phyloP scores from a whole-genome alignment of 2,113 vertebrate species.

The Paraplagusia blochii region DNA sequence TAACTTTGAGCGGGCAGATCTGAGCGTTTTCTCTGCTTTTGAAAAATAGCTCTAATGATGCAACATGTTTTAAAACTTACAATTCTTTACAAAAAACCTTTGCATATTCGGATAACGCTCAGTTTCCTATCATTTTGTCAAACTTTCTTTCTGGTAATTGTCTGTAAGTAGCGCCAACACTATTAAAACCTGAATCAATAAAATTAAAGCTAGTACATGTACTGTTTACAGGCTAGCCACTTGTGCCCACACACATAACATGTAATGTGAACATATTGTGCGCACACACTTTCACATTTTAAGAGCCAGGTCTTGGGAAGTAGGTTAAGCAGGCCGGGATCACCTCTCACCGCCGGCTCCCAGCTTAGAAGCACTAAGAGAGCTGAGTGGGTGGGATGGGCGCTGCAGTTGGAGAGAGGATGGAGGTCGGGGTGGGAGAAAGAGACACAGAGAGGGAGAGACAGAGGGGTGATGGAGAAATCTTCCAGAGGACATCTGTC shows the following conservation, averaged over 20 bases:
- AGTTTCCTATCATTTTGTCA: too few species aligned
- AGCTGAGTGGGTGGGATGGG: constrained; percentile 35
- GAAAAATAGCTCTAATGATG: not conserved
- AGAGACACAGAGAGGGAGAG: not conserved
- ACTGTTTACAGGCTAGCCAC: too few species aligned
- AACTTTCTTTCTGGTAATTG: too few species aligned
- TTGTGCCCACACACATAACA: constrained; percentile 16
- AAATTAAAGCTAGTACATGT: not conserved
- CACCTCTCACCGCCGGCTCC: constrained; percentile 52
- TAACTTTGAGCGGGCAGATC: not conserved
- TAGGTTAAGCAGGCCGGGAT: constrained; percentile 66
- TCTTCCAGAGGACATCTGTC: constrained; percentile 68
- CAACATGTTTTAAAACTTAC: not conserved
- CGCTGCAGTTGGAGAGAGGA: constrained; percentile 40
- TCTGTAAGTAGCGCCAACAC: too few species aligned
- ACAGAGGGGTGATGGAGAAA: constrained; percentile 40
- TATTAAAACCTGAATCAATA: not conserved
- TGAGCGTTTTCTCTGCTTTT: not conserved
- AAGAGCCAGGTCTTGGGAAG: constrained; percentile 66
- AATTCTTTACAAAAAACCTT: too few species aligned
- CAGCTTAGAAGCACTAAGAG: constrained; percentile 50
- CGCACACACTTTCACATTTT: constrained; percentile 1
- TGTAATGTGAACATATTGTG: constrained; percentile 22
- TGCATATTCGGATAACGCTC: too few species aligned
- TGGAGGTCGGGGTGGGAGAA: constrained; percentile 31